Conservation (phyloP, 1,140 invertebrate species). For the Megalopta genalis region DNA sequence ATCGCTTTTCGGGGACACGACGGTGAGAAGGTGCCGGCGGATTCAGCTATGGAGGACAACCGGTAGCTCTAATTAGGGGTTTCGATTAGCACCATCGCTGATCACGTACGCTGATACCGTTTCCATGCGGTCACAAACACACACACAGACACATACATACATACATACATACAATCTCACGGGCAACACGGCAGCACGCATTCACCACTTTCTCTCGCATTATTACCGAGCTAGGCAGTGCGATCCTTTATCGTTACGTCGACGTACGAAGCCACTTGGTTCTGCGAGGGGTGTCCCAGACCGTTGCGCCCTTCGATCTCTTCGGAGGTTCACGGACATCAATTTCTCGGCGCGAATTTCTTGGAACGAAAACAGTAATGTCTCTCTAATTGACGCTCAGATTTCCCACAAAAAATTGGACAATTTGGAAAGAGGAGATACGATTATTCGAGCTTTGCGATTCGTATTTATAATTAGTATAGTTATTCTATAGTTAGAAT, state of each 20-base stretch:
- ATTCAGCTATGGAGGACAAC: constrained; percentile 17
- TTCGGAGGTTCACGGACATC: too few relatives aligned
- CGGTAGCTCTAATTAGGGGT: constrained; percentile 38
- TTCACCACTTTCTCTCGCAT: constrained; percentile 27
- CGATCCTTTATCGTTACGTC: constrained; percentile 57
- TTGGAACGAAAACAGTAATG: too few relatives aligned
- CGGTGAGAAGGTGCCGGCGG: neutral
- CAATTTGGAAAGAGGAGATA: too few relatives aligned
- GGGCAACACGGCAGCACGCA: constrained; percentile 28
- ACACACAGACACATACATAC: too few relatives aligned
- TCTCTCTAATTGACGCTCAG: too few relatives aligned
- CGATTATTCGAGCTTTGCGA: too few relatives aligned
- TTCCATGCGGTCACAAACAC: constrained; percentile 25
- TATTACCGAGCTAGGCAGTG: constrained; percentile 55
- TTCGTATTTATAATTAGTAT: too few relatives aligned
- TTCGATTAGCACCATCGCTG: constrained; percentile 62
- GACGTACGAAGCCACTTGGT: constrained; percentile 55
- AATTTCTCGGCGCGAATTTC: too few relatives aligned
- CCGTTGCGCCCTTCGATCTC: neutral
- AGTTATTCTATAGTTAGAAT: too few relatives aligned
- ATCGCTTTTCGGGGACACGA: neutral
- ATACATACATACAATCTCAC: constrained; percentile 35
- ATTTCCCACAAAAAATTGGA: too few relatives aligned
- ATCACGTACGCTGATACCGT: constrained; percentile 41
- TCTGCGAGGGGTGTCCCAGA: constrained; percentile 46